These are phyloP conservation scores for Drosophila leonis DNA, from an alignment of 2,888 invertebrate species.

Conservation along the genomic window DNA sequence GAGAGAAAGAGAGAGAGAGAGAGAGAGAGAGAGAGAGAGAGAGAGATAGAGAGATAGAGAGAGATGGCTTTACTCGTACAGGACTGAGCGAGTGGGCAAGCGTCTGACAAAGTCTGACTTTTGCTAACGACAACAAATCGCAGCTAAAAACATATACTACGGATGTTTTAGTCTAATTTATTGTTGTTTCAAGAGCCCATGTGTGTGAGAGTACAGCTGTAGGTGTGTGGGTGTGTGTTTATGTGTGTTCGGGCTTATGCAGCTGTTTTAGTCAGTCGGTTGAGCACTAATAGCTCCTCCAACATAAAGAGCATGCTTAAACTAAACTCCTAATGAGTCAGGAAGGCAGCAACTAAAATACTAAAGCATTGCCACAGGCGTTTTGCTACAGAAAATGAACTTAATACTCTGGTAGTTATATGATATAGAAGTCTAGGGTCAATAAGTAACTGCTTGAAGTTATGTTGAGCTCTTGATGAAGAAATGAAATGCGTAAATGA, in stretches of 20 bases:
- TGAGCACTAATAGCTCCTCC: conserved; percentile 30
- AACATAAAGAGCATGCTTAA: conserved; percentile 2
- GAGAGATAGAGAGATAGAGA: background rate
- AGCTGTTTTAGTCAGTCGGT: conserved; percentile 28
- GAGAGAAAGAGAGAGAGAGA: background rate
- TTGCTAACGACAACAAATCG: conserved; percentile 45
- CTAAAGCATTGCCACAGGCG: background rate
- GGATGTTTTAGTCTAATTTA: conserved; percentile 59
- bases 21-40: background rate
- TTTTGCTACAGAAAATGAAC: background rate
- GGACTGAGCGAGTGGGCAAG: background rate
- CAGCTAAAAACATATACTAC: conserved; percentile 26
- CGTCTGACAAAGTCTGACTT: conserved; percentile 20
- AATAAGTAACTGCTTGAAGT: background rate
- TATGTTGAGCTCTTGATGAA: background rate
- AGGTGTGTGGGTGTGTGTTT: background rate
- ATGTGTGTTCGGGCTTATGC: conserved; percentile 13
- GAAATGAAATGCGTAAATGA: no score
- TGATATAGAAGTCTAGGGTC: background rate
- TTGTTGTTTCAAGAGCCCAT: conserved; percentile 46
- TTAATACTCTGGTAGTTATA: background rate
- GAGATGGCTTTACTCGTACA: background rate
- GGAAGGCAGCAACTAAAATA: conserved; percentile 12
- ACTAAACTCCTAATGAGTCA: conserved; percentile 19
- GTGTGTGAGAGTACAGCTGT: conserved; percentile 1